Evolutionary conservation across 1,140 invertebrate genomes (phyloP).

Genomic region (Trissolcus basalis): DNA sequence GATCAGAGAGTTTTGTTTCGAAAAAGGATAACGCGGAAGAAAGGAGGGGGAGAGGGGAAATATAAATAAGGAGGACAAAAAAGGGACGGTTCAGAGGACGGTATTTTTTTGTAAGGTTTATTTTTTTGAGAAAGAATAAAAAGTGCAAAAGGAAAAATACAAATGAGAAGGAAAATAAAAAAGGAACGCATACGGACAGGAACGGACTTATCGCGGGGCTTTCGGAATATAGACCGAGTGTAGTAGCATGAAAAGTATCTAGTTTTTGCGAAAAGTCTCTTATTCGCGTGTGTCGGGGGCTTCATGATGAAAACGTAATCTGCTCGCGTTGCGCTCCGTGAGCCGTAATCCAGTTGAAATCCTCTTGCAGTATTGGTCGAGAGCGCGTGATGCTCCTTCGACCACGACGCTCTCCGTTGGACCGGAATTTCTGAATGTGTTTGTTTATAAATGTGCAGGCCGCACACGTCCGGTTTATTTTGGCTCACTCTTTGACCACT

Average conservation of each 20-base stretch:
- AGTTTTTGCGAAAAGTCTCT: slow-evolving; percentile 46
- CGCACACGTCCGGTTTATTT: slow-evolving; percentile 22
- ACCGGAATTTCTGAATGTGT: slow-evolving; percentile 29
- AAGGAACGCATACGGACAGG: slow-evolving; percentile 1
- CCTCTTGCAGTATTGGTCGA: slow-evolving; percentile 51
- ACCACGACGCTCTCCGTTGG: slow-evolving; percentile 6
- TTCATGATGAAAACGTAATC: slow-evolving; percentile 53
- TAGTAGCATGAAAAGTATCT: slow-evolving; percentile 47
- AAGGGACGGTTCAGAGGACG: too few relatives aligned
- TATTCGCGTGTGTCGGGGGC: slow-evolving; percentile 38
- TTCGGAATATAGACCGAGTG: slow-evolving; percentile 36
- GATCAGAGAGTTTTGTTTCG: too few relatives aligned
- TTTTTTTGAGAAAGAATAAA: slow-evolving; percentile 16
- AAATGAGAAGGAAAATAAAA: slow-evolving; percentile 1
- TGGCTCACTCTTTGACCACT: slow-evolving; percentile 9
- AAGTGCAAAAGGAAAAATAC: neutral
- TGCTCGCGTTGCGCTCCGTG: slow-evolving; percentile 48
- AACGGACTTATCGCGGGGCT: slow-evolving; percentile 33
- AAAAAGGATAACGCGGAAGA: too few relatives aligned
- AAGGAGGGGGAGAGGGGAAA: too few relatives aligned
- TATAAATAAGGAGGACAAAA: too few relatives aligned
- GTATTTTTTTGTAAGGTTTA: too few relatives aligned
- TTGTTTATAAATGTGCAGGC: slow-evolving; percentile 29
- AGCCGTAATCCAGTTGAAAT: slow-evolving; percentile 57
- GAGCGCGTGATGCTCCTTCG: slow-evolving; percentile 26